phyloP scores from a whole-genome alignment of 2,888 invertebrate species.

The Nymphalis c-album region DNA sequence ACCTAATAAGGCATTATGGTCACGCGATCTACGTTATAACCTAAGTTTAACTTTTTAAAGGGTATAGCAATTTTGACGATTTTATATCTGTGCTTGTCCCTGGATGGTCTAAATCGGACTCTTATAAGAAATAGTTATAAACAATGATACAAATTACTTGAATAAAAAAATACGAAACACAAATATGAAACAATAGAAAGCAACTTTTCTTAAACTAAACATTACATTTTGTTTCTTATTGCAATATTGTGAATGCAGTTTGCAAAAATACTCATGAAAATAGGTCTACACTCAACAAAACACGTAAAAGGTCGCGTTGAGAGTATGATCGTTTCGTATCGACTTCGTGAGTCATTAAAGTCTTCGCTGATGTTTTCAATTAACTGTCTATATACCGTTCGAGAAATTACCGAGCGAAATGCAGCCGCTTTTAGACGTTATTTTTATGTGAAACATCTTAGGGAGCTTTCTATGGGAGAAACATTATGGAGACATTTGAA shows the following conservation, averaged over 20 bases:
- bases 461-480: no score
- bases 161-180: no score
- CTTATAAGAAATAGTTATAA: not conserved
- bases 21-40: conserved; percentile 15
- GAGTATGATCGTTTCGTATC: conserved; percentile 21
- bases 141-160: not conserved
- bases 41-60: not conserved
- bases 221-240: not conserved
- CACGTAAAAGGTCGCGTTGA: conserved; percentile 8
- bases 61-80: no score
- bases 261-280: conserved; percentile 5
- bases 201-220: no score
- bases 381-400: conserved; percentile 27
- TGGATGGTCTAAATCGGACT: no score
- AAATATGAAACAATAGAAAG: no score
- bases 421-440: not conserved
- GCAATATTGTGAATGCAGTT: not conserved
- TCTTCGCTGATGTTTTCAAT: conserved; percentile 26
- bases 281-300: not conserved
- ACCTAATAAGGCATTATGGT: not conserved
- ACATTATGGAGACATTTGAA: no score
- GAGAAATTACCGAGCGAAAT: conserved; percentile 11
- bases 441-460: conserved; percentile 20
- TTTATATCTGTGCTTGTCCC: no score
- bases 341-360: conserved; percentile 14